Percentiles rank a stretch among this genome's conserved stretches.
phyloP scores from a whole-genome alignment of 2,113 vertebrate genomes.

The Indri indri region DNA sequence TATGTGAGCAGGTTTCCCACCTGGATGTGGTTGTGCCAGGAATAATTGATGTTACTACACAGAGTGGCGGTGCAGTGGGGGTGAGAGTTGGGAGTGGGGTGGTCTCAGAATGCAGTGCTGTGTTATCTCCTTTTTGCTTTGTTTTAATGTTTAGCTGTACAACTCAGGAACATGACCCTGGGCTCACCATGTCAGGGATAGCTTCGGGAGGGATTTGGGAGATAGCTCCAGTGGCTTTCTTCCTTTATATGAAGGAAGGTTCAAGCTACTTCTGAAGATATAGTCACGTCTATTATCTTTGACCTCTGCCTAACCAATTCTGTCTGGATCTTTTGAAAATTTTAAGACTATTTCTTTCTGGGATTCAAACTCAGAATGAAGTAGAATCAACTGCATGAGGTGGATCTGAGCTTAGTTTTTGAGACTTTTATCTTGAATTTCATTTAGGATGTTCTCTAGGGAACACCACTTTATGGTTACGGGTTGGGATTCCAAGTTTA shows the following conservation, averaged over 20 bases:
- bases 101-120: background rate
- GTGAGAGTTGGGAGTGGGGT: too few species aligned
- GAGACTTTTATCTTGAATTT: conserved; percentile 26
- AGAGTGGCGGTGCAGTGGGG: too few species aligned
- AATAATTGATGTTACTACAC: background rate
- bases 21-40: background rate
- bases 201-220: background rate
- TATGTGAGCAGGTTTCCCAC: background rate
- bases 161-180: background rate
- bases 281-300: background rate
- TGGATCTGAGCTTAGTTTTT: background rate
- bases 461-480: background rate
- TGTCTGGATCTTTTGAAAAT: background rate
- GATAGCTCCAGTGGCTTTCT: background rate
- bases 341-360: background rate
- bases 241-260: background rate
- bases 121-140: background rate
- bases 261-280: background rate
- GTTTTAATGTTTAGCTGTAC: background rate
- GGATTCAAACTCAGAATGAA: background rate
- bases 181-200: background rate
- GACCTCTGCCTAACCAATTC: background rate
- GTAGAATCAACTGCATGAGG: background rate
- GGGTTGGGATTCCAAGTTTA: background rate
- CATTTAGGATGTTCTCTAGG: background rate